Conservation (phyloP, 1,140 invertebrate species). For the Homalodisca vitripennis region DNA sequence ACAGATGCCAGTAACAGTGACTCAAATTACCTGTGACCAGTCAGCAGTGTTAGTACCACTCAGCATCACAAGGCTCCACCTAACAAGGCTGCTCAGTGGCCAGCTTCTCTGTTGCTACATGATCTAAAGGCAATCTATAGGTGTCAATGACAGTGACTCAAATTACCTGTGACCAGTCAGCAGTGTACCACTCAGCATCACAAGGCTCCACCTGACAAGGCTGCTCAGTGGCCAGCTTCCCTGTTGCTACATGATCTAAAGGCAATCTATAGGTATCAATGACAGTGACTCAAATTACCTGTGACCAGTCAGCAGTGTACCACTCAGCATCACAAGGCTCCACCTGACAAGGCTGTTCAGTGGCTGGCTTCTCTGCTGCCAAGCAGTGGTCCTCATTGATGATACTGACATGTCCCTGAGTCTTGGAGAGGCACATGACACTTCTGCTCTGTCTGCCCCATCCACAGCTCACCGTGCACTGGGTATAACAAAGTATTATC, state of each 20-base stretch:
- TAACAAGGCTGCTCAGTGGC: conserved; percentile 47
- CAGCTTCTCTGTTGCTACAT: too few relatives aligned
- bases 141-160: too few relatives aligned
- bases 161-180: conserved; percentile 54
- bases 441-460: conserved; percentile 59
- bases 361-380: conserved; percentile 42
- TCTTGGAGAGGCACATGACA: conserved; percentile 55
- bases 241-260: too few relatives aligned
- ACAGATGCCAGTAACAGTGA: too few relatives aligned
- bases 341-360: conserved; percentile 47
- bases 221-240: conserved; percentile 45
- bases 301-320: conserved; percentile 59
- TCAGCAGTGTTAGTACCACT: conserved; percentile 62
- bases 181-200: conserved; percentile 58
- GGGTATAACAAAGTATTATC: too few relatives aligned
- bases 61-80: conserved; percentile 50
- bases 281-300: too few relatives aligned
- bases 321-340: conserved; percentile 55
- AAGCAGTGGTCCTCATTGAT: conserved; percentile 44
- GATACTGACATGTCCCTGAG: conserved; percentile 44
- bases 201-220: conserved; percentile 50
- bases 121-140: too few relatives aligned
- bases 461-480: conserved; percentile 65
- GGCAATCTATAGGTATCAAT: too few relatives aligned
- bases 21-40: conserved; percentile 51